Evolutionary conservation across 2,888 invertebrate genomes (phyloP), one percentile per base, ranked within the genome.

Genomic region (Chrysomela aeneicollis): DNA sequence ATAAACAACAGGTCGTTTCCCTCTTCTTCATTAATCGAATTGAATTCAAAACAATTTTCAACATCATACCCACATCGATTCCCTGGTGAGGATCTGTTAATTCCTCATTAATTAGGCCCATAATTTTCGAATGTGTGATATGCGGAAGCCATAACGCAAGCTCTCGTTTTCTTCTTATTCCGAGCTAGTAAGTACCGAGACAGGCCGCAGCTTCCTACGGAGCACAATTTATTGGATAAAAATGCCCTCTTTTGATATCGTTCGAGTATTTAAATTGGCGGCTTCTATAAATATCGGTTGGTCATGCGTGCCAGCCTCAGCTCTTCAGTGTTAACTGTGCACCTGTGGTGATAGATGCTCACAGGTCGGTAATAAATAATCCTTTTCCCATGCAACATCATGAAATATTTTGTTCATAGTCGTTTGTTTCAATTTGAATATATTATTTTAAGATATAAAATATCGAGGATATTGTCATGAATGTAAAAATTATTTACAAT

Each of bases 281-380:
- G 58, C 59, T 54, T 68, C 67, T 67, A 71, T 71, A 71, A 69
- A 71, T 71, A 71, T 69, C 54, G 55, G 63, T 69, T 66, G 63
- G 67, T 68, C 67, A 69, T 69, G 68, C 69, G 64, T 71, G 69
- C 68, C 68, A 66, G 61, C 55, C 53, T 59, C 46, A 37, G 54
- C 59, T 60, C 54, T 55, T 67, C 66, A 63, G 64, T 66, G 66
- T 67, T 59, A 66, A 51, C 60, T 58, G 54, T 69, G 61, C 69
- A 71, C 71, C 71, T 69, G 66, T 66, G 59, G 69, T 50, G 59
- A 15, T 58, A 15, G 21, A 46, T 6, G 18, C 26, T 46, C 18
- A 15, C 42, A 15, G 15, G 8, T 4, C 15, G 4, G 15, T 15
- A 2, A 15, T 42, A 42, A 42, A 42, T 42, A 42, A 35, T 35